Percentiles rank a stretch among this genome's conserved stretches.
phyloP scores from a whole-genome alignment of 2,888 invertebrate species.

The Drosophila lutescens region DNA sequence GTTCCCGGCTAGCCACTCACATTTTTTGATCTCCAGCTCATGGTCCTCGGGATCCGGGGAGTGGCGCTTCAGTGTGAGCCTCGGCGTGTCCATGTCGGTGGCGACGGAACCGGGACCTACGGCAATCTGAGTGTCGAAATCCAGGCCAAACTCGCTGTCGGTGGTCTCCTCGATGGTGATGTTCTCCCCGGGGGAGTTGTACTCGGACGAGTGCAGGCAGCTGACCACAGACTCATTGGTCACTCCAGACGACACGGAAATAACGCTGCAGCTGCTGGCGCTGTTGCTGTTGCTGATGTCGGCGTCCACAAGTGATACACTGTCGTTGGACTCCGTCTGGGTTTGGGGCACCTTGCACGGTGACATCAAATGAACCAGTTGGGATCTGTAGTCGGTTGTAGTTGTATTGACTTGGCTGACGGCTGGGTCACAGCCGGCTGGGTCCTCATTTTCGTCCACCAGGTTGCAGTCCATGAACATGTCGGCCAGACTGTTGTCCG shows the following conservation, averaged over 20 bases:
- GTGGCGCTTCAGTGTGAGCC: background rate
- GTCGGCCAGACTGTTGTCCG: background rate
- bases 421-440: background rate
- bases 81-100: background rate
- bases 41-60: background rate
- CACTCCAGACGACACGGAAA: background rate
- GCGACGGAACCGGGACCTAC: too few species aligned
- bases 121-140: too few species aligned
- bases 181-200: background rate
- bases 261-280: background rate
- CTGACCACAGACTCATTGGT: background rate
- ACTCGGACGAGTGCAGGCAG: background rate
- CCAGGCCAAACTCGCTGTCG: background rate
- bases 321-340: background rate
- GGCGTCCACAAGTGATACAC: background rate
- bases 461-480: background rate
- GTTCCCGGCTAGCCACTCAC: background rate
- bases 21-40: background rate
- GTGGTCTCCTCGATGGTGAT: slow-evolving; percentile 7
- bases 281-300: background rate
- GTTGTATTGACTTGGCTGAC: background rate
- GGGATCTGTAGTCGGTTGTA: too few species aligned
- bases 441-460: background rate
- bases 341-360: slow-evolving; percentile 13
- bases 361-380: slow-evolving; percentile 2